phyloP scores from a whole-genome alignment of 2,797 vertebrate species.

The Falco naumanni region DNA sequence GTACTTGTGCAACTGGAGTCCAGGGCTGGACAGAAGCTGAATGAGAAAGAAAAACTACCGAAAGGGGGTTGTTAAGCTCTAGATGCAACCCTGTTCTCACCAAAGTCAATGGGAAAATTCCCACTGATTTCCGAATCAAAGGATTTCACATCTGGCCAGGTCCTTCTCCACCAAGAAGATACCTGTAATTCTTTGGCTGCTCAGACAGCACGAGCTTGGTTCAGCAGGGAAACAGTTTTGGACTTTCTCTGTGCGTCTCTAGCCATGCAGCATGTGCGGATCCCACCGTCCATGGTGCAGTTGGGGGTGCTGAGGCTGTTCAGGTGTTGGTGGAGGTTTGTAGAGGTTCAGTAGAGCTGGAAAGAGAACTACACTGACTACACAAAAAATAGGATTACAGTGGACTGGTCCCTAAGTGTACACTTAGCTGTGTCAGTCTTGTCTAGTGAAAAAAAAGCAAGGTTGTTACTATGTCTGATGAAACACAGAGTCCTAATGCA shows the following conservation, averaged over 20 bases:
- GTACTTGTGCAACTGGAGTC: not conserved
- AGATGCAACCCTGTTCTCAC: not conserved
- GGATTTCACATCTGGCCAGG: not conserved
- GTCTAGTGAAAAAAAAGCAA: not conserved
- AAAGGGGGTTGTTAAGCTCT: not conserved
- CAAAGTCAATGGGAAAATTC: not conserved
- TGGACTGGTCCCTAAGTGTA: not conserved
- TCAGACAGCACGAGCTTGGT: not conserved
- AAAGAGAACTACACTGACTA: not conserved
- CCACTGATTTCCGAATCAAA: not conserved
- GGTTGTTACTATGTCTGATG: not conserved
- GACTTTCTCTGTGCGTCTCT: not conserved
- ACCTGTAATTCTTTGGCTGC: not conserved
- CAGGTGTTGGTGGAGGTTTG: not conserved
- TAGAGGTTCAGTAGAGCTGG: not conserved
- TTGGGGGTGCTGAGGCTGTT: not conserved
- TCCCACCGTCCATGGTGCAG: rapidly evolving
- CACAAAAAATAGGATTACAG: not conserved
- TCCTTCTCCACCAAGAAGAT: not conserved
- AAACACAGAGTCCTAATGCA: not conserved
- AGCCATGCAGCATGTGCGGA: not conserved
- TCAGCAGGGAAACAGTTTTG: not conserved
- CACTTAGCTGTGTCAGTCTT: not conserved
- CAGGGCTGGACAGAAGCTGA: not conserved
- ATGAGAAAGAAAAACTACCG: not conserved